Evolutionary conservation across 2,113 vertebrate genomes (phyloP).

Genomic region (Eudyptes chrysolophus): DNA sequence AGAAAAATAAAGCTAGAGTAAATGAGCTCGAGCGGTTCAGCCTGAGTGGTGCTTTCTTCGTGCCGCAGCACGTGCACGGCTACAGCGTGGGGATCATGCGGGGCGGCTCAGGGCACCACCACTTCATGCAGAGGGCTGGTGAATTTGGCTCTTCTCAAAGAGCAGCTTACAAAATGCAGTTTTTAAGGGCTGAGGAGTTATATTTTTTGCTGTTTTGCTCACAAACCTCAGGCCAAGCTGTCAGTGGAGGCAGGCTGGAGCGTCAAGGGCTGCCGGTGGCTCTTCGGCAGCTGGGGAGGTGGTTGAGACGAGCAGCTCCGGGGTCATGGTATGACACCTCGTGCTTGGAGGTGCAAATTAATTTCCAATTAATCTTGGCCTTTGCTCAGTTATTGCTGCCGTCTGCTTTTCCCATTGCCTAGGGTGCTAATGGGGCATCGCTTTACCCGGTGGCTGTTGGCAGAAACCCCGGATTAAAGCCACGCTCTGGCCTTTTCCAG

Average conservation of each 20-base stretch:
- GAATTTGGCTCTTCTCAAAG: not conserved
- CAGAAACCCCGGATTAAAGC: not conserved
- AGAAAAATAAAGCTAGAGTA: slow-evolving; percentile 66
- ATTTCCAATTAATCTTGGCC: not conserved
- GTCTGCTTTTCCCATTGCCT: not conserved
- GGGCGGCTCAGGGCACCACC: accelerated
- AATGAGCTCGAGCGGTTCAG: not conserved
- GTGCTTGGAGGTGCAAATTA: not conserved
- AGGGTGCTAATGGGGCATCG: accelerated
- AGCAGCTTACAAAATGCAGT: not conserved
- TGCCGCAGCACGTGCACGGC: not conserved
- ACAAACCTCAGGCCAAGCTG: not conserved
- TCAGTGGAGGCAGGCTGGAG: not conserved
- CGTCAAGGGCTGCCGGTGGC: accelerated
- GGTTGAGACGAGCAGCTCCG: not conserved
- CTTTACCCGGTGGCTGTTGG: not conserved
- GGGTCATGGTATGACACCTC: not conserved
- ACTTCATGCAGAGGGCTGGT: accelerated
- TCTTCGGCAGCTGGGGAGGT: not conserved
- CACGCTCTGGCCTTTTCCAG: accelerated
- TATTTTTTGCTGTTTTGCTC: not conserved
- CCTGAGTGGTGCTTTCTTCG: not conserved
- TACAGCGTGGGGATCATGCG: not conserved
- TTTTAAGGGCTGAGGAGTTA: not conserved
- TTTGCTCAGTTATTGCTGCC: not conserved